Conservation (phyloP, 2,888 invertebrate species). For the Globia sparganii region DNA sequence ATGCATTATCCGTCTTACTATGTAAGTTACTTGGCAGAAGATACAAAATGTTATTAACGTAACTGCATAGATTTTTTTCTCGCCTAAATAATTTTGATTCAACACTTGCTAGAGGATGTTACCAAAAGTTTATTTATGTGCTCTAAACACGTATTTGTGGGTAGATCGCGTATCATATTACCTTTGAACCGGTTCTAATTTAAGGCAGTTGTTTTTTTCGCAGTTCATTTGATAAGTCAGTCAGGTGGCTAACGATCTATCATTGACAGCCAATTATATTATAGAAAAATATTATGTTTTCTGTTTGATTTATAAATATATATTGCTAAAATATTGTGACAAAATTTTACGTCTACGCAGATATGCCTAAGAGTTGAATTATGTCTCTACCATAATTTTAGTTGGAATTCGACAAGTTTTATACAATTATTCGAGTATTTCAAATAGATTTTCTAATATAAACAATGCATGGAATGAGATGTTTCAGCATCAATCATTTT, state of each 20-base stretch:
- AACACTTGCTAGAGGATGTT: background rate
- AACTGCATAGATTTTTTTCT: background rate
- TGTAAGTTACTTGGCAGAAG: background rate
- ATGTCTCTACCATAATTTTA: background rate
- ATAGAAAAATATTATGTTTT: conserved; percentile 31
- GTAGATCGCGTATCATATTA: conserved; percentile 32
- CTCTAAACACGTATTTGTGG: conserved; percentile 9
- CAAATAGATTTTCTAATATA: conserved; percentile 14
- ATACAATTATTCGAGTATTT: conserved; percentile 15
- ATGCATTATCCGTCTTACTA: conserved; percentile 2
- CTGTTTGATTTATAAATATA: conserved; percentile 36
- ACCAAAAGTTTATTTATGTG: conserved; percentile 5
- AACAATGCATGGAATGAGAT: conserved; percentile 25
- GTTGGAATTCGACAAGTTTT: background rate
- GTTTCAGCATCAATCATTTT: conserved; percentile 25
- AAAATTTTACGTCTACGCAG: background rate
- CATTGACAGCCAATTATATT: conserved; percentile 61
- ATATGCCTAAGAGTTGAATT: background rate
- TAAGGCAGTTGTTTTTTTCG: conserved; percentile 42
- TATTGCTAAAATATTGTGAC: conserved; percentile 29
- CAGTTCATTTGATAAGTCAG: conserved; percentile 55
- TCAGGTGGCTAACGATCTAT: conserved; percentile 49
- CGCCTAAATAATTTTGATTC: background rate
- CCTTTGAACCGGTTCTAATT: conserved; percentile 60
- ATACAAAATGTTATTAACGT: background rate